Evolutionary conservation across 2,797 vertebrate genomes (phyloP), one percentile per base, ranked within the genome.

Genomic region (Microctenopoma stevenorrisi): DNA sequence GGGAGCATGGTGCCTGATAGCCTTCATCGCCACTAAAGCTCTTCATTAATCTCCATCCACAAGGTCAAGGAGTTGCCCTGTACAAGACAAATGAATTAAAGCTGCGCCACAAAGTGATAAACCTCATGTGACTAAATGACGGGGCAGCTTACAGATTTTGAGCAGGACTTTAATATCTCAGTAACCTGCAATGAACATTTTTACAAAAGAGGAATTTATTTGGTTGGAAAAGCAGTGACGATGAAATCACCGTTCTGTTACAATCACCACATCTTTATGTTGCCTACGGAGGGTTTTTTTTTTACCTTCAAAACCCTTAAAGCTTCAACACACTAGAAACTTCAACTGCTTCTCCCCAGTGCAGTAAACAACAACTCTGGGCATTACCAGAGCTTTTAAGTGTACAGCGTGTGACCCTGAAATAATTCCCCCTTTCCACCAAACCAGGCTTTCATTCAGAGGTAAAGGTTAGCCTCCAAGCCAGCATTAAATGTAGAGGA

Each of bases 11-110:
- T 88, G 87, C 72, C 82, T 88, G 89, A 91, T 87, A 87, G 90
- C 89, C 86, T 91, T 90, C 89, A 88, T 90, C 81, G 35, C 81
- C 60, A 68, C 87, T 91, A 91, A 90, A 90, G 87, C 90, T 89
- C 78, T 86, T 90, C 88, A 92, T 94, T 93, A 94, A 94, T 93
- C 93, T 94, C 84, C 86, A 92, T 91, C 86, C 82, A 77, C 81
- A 86, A 89, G 91, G 89, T 91, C 88, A 93, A 89, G 78, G 81
- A 91, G 88, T 79, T 67, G 84, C 75, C 72, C 87, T 12, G 65
- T 78, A 83, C 86, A 87, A 83, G 89, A 86, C 82, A 87, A 88
- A 91, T 86, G 83, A 90, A 90, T 91, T 89, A 85, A 85, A 82
- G 76, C 77, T 55, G 50, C 1, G 26, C 76, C 76, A 59, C 88